phyloP scores from a whole-genome alignment of 2,888 invertebrate genomes.

The Panorpa germanica region DNA sequence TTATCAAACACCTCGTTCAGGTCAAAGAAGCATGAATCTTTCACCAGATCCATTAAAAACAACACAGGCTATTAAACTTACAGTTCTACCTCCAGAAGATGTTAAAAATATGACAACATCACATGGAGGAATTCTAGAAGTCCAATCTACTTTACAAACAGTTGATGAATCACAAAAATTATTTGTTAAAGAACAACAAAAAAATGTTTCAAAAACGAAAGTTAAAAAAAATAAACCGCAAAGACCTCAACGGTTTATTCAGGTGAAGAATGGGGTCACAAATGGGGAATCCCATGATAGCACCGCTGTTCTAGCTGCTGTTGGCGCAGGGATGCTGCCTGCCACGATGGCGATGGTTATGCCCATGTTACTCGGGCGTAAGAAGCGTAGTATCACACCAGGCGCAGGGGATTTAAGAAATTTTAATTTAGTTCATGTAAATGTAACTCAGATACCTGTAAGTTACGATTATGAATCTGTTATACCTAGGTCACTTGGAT shows the following conservation, averaged over 20 bases:
- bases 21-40: conserved; percentile 24
- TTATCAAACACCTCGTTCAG: conserved; percentile 27
- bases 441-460: no score
- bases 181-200: conserved; percentile 21
- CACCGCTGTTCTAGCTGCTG: conserved; percentile 15
- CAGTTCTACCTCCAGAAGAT: conserved; percentile 50
- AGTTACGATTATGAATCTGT: no score
- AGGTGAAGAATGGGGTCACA: conserved; percentile 10
- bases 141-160: conserved; percentile 49
- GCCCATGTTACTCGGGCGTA: conserved; percentile 51
- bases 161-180: conserved; percentile 36
- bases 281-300: conserved; percentile 13
- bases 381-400: no score
- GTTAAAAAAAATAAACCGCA: conserved; percentile 9
- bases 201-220: no score
- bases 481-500: no score
- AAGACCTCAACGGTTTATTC: conserved; percentile 12
- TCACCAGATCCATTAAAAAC: conserved; percentile 18
- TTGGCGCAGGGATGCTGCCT: conserved; percentile 62
- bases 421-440: no score
- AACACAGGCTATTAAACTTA: conserved; percentile 38
- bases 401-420: no score
- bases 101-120: conserved; percentile 42
- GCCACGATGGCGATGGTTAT: conserved; percentile 67
- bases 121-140: conserved; percentile 56